Evolutionary conservation across 2,113 vertebrate genomes (phyloP), one percentile per base, ranked within the genome.

Genomic region (Myrmophylax atrothorax): DNA sequence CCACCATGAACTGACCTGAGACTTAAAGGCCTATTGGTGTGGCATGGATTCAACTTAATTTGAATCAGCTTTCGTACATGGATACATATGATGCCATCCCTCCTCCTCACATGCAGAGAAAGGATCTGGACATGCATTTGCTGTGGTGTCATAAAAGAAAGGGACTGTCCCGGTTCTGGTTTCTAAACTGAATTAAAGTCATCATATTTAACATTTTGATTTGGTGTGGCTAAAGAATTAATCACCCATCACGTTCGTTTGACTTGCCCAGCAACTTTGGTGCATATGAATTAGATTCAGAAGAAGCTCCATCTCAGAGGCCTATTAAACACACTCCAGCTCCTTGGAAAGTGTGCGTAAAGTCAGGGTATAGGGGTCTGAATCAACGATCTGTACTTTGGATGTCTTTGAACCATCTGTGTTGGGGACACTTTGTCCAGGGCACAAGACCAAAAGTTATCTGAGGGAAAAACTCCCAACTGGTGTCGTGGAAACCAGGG

Each of bases 341-440:
- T 55, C 24, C 3, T 52, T 69, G 18, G 2, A 63, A 9, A 16
- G 5, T 1, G 15, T 5, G 9, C 20, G 17, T 40, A 40, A 17
- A 18, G 40, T 8, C 4, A 5, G 4, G 5, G 1, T 33, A 38
- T 12, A 24, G 5, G 6, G 4, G 9, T 64, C 24, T 55, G 68
- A 63, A 79, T 14, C 9, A 56, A 24, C 0, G 0, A 10, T 47
- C n/a, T 70, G 25, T 12, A 18, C 31, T 90, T 81, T 14, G 22
- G 14, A 14, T 77, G 9, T 37, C 33, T 76, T 73, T 68, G 55
- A 84, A 60, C 14, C 10, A 59, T 13, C 24, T 59, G 12, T 16
- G 19, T 3, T 67, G 38, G 26, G 19, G 20, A 40, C 7, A 16
- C 3, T 49, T 86, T 74, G 11, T 56, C 22, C 17, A 14, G 25